These are phyloP conservation scores for Phalacrocorax brasilianus DNA, from an alignment of 2,113 vertebrate genomes.

Conservation along the genomic window DNA sequence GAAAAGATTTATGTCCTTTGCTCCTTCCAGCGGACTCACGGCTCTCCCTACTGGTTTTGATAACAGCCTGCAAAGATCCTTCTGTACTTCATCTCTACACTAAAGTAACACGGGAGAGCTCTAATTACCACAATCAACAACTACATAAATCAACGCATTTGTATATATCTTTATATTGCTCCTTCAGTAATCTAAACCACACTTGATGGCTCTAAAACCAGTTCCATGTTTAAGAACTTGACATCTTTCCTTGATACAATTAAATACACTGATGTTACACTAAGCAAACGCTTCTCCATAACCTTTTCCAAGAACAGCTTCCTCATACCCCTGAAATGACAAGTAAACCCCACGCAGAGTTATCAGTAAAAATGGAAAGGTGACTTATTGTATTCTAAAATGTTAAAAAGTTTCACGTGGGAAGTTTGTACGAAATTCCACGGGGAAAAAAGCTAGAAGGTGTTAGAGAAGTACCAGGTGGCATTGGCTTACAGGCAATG, in stretches of 20 bases:
- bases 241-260: not conserved
- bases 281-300: not conserved
- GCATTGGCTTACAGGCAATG: not conserved
- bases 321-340: not conserved
- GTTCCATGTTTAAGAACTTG: not conserved
- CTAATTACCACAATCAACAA: not conserved
- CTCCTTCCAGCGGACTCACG: constrained; percentile 33
- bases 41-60: constrained; percentile 62
- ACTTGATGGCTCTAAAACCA: not conserved
- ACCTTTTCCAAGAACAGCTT: not conserved
- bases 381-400: not conserved
- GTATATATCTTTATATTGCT: not conserved
- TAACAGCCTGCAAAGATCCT: constrained; percentile 35
- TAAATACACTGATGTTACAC: not conserved
- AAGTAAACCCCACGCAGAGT: not conserved
- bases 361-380: not conserved
- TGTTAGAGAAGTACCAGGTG: not conserved
- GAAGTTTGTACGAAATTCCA: not conserved
- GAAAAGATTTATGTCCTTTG: constrained; percentile 12
- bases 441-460: not conserved
- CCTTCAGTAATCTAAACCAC: not conserved
- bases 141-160: not conserved
- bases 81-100: not conserved
- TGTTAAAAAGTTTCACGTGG: not conserved
- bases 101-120: not conserved